Evolutionary conservation across 1,140 invertebrate genomes (phyloP).

Genomic region (Tetraneura akinire): DNA sequence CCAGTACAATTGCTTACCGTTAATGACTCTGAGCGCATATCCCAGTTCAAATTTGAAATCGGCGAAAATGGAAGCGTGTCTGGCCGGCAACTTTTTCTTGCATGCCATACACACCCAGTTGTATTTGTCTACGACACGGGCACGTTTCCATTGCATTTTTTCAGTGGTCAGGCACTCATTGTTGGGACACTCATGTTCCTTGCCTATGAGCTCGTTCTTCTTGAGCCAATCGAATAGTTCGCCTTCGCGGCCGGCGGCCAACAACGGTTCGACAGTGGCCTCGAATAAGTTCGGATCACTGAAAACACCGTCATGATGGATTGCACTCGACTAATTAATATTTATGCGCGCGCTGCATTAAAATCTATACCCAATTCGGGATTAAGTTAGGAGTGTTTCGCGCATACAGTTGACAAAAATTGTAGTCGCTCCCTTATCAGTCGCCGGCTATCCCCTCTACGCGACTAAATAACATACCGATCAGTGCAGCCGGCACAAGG

Average conservation of each 20-base stretch:
- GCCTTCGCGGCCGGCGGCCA: constrained; percentile 56
- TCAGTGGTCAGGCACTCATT: constrained; percentile 54
- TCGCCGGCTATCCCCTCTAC: no score
- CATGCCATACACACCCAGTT: constrained; percentile 57
- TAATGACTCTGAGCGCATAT: constrained; percentile 55
- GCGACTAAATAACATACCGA: no score
- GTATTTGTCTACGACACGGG: constrained; percentile 57
- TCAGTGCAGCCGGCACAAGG: no score
- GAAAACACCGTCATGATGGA: constrained; percentile 43
- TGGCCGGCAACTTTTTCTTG: constrained; percentile 57
- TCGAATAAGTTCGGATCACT: constrained; percentile 56
- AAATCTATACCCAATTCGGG: no score
- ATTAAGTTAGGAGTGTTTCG: no score
- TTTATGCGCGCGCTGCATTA: neutral
- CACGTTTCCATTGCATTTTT: constrained; percentile 57
- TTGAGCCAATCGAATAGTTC: constrained; percentile 58
- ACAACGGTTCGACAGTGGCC: constrained; percentile 55
- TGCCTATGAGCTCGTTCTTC: constrained; percentile 55
- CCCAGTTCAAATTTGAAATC: constrained; percentile 57
- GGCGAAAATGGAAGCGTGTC: constrained; percentile 55
- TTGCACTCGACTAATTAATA: neutral
- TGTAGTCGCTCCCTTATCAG: no score
- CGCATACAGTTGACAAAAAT: no score
- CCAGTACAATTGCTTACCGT: neutral
- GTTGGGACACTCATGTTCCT: constrained; percentile 55